These are phyloP conservation scores for Adelognathus sp. DNA, from an alignment of 2,888 invertebrate genomes.

Conservation along the genomic window DNA sequence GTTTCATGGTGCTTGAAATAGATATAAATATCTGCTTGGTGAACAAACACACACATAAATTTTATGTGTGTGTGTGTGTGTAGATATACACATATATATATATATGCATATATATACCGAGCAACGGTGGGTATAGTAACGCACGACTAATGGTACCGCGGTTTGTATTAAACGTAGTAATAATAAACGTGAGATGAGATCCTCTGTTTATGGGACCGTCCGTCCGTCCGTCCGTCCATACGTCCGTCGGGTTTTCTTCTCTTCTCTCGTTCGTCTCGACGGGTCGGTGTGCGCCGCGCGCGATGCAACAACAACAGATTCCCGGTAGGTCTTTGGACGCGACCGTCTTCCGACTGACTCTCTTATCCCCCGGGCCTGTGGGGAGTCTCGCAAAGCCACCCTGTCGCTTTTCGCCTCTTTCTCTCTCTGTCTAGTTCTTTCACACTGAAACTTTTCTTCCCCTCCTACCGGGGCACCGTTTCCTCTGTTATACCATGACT, in stretches of 20 bases:
- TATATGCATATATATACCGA: not conserved
- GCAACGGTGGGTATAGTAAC: not conserved
- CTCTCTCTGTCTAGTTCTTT: constrained; percentile 53
- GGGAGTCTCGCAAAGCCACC: constrained; percentile 60
- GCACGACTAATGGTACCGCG: not conserved
- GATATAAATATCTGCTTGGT: too few species aligned
- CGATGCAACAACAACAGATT: constrained; percentile 80
- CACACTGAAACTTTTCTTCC: constrained; percentile 45
- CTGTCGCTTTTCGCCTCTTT: constrained; percentile 49
- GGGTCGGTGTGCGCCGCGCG: constrained; percentile 50
- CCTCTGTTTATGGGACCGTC: constrained; percentile 76
- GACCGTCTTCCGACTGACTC: constrained; percentile 75
- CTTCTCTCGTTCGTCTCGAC: constrained; percentile 59
- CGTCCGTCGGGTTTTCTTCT: constrained; percentile 66
- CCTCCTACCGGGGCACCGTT: constrained; percentile 49
- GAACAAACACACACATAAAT: too few species aligned
- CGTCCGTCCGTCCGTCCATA: constrained; percentile 53
- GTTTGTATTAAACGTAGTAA: constrained; percentile 22
- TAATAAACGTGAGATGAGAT: constrained; percentile 73
- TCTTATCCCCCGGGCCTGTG: constrained; percentile 71
- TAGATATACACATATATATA: not conserved
- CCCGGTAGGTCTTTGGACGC: constrained; percentile 79
- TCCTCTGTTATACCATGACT: constrained; percentile 45
- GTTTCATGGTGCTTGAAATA: too few species aligned
- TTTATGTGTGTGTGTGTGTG: not conserved